Evolutionary conservation across 1,140 invertebrate species (phyloP), one percentile per base, ranked within the genome.

Genomic region (Cheumatopsyche charites): DNA sequence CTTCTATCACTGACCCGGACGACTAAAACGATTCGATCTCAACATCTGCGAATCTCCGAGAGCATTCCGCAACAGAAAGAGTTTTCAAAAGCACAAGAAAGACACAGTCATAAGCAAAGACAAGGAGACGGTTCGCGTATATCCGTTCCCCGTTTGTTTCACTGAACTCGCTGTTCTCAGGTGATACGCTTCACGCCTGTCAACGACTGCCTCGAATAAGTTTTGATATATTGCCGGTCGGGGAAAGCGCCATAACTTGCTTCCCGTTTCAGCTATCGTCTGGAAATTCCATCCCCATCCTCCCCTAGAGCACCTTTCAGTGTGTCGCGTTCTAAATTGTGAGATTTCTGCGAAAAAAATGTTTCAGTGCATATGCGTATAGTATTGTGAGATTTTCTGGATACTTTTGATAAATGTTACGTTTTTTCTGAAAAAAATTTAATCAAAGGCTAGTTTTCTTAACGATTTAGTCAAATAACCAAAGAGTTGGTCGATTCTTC

Each of bases 131-230:
- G 11, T 58, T 21, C 23, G 23, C 23, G 23, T 12, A 55, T 58
- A 58, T 58, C 55, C 55, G 55, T 25, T 58, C 13, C 25, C 55
- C 55, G 55, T 58, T 58, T 58, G 55, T 58, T 58, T 58, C 43
- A 36, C 29, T 36, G 29, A 36, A 3, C 43, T 47, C 55, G 17
- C 55, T 58, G 55, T 19, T 58, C 23, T 58, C 55, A 58, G 55
- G 55, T 58, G 55, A 58, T 58, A 58, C 55, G 55, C 55, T 58
- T 58, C 55, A 58, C 55, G 55, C 55, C 55, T 58, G 55, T 58
- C 55, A 58, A 58, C 55, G 55, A 58, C 55, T 58, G 55, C 17
- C 55, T 17, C 17, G 55, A 58, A 58, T 58, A 58, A 58, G 55
- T 58, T 58, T 58, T 58, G 55, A 58, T 58, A 58, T 58, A 58